Conservation (phyloP, 2,888 invertebrate species). For the Megalurothrips usitatus region DNA sequence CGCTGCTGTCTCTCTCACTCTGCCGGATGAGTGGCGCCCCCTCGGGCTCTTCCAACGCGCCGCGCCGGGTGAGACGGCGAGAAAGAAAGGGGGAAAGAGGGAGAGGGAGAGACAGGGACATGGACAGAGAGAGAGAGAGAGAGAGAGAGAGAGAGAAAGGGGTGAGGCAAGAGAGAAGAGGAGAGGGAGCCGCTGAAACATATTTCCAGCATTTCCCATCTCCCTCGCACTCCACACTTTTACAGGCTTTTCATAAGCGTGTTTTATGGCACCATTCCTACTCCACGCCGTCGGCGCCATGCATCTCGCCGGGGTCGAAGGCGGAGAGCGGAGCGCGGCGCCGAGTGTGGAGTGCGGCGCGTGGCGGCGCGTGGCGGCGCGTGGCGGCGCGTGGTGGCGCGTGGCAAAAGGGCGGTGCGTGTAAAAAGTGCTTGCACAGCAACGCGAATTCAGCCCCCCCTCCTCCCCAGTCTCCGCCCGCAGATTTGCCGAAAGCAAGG, state of each 20-base stretch:
- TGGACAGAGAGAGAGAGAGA: neutral
- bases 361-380: too few species aligned
- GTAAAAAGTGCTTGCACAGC: neutral
- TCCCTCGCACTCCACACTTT: conserved; percentile 1
- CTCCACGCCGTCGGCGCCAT: neutral
- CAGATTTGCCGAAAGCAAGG: too few species aligned
- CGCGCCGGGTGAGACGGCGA: neutral
- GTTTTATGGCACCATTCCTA: conserved; percentile 1
- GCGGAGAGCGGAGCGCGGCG: neutral
- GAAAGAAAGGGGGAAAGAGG: neutral
- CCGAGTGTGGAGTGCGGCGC: neutral
- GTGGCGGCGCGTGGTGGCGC: neutral
- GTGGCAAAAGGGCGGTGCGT: neutral
- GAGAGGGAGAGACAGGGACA: neutral
- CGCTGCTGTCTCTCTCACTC: too few species aligned
- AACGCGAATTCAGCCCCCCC: too few species aligned
- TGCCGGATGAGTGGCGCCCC: too few species aligned
- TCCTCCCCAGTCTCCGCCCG: too few species aligned
- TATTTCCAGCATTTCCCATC: conserved; percentile 18
- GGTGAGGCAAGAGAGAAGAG: neutral
- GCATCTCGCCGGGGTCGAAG: conserved; percentile 1
- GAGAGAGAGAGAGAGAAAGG: neutral
- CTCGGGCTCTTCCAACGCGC: neutral
- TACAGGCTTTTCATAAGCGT: conserved; percentile 25
- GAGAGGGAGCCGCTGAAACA: neutral